Evolutionary conservation across 2,797 vertebrate genomes (phyloP).

Genomic region (Phalloptychus januarius): DNA sequence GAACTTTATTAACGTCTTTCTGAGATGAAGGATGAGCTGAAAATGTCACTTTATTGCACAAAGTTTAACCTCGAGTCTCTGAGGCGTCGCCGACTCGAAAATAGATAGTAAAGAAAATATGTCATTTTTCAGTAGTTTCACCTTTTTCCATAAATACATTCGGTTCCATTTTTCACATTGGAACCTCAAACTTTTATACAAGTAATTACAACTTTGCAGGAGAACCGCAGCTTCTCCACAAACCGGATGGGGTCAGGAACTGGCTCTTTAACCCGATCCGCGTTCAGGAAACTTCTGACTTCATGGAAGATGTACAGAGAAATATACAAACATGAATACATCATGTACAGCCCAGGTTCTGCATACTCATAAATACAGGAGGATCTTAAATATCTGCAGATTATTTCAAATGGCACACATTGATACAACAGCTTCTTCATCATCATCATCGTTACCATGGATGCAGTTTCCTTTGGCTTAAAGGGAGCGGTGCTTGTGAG

Average conservation of each 20-base stretch:
- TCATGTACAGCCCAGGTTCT: conserved; percentile 42
- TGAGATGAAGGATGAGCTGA: conserved; percentile 32
- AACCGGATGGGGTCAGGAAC: conserved; percentile 8
- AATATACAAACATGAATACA: conserved; percentile 47
- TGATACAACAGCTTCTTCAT: background rate
- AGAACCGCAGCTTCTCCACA: background rate
- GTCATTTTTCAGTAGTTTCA: conserved; percentile 77
- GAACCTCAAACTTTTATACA: conserved; percentile 66
- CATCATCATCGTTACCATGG: background rate
- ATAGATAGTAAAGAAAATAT: conserved; percentile 86
- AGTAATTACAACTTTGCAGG: conserved; percentile 34
- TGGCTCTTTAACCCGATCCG: conserved; percentile 6
- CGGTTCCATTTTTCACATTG: conserved; percentile 37
- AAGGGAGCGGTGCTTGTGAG: conserved; percentile 38
- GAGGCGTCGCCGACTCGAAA: conserved; percentile 75
- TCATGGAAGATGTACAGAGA: conserved; percentile 51
- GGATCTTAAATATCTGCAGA: conserved; percentile 48
- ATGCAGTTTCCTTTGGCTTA: conserved; percentile 47
- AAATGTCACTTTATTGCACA: conserved; percentile 79
- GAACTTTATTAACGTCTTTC: conserved; percentile 66
- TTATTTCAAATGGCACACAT: conserved; percentile 20
- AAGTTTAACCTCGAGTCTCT: conserved; percentile 65
- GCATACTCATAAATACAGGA: conserved; percentile 60
- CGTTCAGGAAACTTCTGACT: conserved; percentile 19
- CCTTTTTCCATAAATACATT: conserved; percentile 68